Conservation (phyloP, 2,888 invertebrate genomes). For the Cataglyphis rosenhaueri region DNA sequence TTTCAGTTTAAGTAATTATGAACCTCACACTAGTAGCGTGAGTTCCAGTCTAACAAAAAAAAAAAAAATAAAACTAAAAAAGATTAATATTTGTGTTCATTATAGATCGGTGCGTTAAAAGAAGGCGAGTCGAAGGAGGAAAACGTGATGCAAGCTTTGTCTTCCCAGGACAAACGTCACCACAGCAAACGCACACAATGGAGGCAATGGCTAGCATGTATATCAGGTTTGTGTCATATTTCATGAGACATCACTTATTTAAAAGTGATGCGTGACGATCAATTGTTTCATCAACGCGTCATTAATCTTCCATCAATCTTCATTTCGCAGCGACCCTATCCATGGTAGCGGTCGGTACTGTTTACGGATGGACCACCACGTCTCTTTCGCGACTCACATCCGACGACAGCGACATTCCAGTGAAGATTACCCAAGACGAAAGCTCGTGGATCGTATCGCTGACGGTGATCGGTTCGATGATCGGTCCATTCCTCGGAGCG, state of each 20-base stretch:
- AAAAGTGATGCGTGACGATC: neutral
- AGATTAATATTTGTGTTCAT: conserved; percentile 33
- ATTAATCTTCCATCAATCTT: conserved; percentile 37
- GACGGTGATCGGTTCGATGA: conserved; percentile 83
- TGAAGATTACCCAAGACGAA: conserved; percentile 78
- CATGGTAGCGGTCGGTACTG: conserved; percentile 84
- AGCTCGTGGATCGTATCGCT: conserved; percentile 83
- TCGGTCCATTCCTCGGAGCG: conserved; percentile 82
- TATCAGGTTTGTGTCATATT: conserved; percentile 77
- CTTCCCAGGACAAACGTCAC: conserved; percentile 38
- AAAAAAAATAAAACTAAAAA: neutral
- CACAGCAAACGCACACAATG: conserved; percentile 77
- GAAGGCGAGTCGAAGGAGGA: conserved; percentile 64
- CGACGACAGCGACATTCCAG: conserved; percentile 73
- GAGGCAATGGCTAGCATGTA: conserved; percentile 84
- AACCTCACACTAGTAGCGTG: neutral
- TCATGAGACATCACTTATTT: neutral
- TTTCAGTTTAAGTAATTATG: neutral
- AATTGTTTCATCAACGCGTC: conserved; percentile 6
- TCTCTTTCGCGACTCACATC: conserved; percentile 75
- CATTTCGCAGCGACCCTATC: conserved; percentile 81
- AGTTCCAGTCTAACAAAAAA: neutral
- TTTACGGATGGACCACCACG: conserved; percentile 84
- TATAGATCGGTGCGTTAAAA: conserved; percentile 71
- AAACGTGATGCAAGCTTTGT: conserved; percentile 38